Evolutionary conservation across 2,888 invertebrate genomes (phyloP).

Genomic region (Melieria picta): DNA sequence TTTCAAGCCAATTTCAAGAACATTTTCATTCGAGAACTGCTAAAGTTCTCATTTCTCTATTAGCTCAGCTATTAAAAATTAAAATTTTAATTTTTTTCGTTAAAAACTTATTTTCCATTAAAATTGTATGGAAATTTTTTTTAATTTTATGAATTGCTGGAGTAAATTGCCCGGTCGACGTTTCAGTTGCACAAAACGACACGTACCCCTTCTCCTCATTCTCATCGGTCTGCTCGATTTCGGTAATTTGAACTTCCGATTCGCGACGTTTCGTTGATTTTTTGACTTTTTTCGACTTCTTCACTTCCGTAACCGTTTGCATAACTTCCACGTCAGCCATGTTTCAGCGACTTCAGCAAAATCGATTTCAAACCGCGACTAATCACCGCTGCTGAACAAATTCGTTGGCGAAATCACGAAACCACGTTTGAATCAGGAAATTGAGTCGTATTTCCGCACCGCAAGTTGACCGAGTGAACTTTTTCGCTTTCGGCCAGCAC

Average conservation of each 20-base stretch:
- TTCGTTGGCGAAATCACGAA: too few species aligned
- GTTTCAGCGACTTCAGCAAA: conserved; percentile 47
- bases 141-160: neutral
- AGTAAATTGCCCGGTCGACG: neutral
- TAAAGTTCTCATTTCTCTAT: too few species aligned
- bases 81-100: too few species aligned
- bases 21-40: too few species aligned
- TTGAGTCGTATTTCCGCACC: conserved; percentile 42
- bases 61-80: too few species aligned
- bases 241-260: conserved; percentile 85
- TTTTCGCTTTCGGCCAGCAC: conserved; percentile 28
- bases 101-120: too few species aligned
- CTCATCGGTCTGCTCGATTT: conserved; percentile 74
- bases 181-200: neutral
- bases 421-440: too few species aligned
- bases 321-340: conserved; percentile 94
- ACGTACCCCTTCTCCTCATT: conserved; percentile 80
- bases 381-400: neutral
- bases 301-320: conserved; percentile 85
- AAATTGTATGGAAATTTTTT: too few species aligned
- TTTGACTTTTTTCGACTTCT: conserved; percentile 91
- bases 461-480: conserved; percentile 63
- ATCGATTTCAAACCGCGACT: too few species aligned
- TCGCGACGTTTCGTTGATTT: conserved; percentile 85
- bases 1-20: too few species aligned